Percentiles rank a stretch among this genome's conserved stretches.
These are phyloP conservation scores for Aphaenogaster floridana DNA, from an alignment of 1,140 invertebrate species.

Conservation along the genomic window DNA sequence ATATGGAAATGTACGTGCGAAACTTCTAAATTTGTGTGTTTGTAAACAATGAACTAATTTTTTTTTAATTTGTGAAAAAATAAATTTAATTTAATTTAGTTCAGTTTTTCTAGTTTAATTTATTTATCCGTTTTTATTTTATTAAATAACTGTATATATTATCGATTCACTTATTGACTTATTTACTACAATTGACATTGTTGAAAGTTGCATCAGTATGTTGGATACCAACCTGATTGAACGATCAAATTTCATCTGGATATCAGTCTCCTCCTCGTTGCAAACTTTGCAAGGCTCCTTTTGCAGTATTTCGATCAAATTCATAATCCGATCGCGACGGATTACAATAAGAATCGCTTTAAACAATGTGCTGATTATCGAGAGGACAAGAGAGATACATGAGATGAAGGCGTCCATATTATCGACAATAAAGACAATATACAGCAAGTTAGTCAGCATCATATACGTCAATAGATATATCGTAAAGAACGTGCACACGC, in stretches of 20 bases:
- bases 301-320: not conserved
- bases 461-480: not conserved
- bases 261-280: not conserved
- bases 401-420: not conserved
- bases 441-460: not conserved
- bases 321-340: not conserved
- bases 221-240: conserved; percentile 25
- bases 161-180: not conserved
- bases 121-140: too few species aligned
- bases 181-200: not conserved
- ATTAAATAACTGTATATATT: not conserved
- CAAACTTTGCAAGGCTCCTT: not conserved
- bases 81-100: too few species aligned
- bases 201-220: not conserved
- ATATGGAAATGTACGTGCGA: too few species aligned
- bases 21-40: too few species aligned
- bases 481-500: not conserved
- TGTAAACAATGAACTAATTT: too few species aligned
- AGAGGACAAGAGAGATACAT: not conserved
- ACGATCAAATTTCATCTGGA: conserved; percentile 20
- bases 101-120: too few species aligned
- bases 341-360: not conserved
- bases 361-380: not conserved
- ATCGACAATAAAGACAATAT: conserved; percentile 7
- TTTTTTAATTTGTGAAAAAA: too few species aligned